These are phyloP conservation scores for Palythoa grandiflora DNA, from an alignment of 92 coral and sea anemone species.

Conservation along the genomic window DNA sequence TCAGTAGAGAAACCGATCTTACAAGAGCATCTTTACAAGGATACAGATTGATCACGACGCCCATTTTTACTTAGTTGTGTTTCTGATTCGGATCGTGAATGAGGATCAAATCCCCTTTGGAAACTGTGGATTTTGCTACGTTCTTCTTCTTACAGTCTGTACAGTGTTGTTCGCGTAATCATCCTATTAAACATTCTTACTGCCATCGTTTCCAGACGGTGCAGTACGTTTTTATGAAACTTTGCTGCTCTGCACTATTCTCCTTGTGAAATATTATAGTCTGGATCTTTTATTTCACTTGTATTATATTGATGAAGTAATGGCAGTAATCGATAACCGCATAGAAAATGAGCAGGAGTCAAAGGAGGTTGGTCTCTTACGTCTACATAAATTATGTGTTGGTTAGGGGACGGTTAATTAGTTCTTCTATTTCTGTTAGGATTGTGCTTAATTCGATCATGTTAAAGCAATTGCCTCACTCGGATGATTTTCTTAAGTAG, in stretches of 20 bases:
- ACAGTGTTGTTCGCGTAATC: slow-evolving; percentile 38
- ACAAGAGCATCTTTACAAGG: slow-evolving; percentile 55
- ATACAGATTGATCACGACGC: slow-evolving; percentile 28
- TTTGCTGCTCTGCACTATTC: slow-evolving; percentile 38
- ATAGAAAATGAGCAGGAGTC: slow-evolving; percentile 34
- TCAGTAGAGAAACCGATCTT: slow-evolving; percentile 47
- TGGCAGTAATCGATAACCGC: slow-evolving; percentile 38
- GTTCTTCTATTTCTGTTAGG: slow-evolving; percentile 43
- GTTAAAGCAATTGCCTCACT: slow-evolving; percentile 53
- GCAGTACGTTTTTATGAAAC: slow-evolving; percentile 29
- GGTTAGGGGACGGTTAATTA: slow-evolving; percentile 42
- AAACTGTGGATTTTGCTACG: slow-evolving; percentile 15
- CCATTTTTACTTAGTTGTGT: slow-evolving; percentile 49
- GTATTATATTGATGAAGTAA: background rate
- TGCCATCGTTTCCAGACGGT: slow-evolving; percentile 32
- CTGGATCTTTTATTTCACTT: slow-evolving; percentile 17
- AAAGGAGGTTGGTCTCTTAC: slow-evolving; percentile 44
- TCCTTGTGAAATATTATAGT: background rate
- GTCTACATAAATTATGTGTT: slow-evolving; percentile 40
- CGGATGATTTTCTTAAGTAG: slow-evolving; percentile 61
- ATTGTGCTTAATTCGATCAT: slow-evolving; percentile 42
- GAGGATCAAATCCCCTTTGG: slow-evolving; percentile 52
- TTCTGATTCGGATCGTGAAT: slow-evolving; percentile 45
- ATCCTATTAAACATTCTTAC: slow-evolving; percentile 23
- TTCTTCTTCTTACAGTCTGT: background rate